Conservation (phyloP, 2,797 vertebrate species). For the Remorina albescens region DNA sequence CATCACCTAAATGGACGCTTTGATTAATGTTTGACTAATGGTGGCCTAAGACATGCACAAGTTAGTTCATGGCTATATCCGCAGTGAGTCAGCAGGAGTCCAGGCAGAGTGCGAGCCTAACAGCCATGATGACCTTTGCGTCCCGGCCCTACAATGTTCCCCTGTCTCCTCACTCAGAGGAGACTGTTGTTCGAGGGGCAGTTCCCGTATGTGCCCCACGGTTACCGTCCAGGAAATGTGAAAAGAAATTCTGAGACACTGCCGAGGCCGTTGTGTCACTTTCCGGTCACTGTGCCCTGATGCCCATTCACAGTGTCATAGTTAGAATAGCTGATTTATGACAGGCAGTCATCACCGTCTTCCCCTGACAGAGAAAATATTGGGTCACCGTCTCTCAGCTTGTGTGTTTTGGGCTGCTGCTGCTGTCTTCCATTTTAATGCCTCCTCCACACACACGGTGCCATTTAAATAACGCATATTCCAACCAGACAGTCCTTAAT, state of each 20-base stretch:
- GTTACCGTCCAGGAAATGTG: slow-evolving; percentile 76
- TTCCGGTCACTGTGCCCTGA: slow-evolving; percentile 59
- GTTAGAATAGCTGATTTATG: slow-evolving; percentile 49
- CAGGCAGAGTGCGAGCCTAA: slow-evolving; percentile 59
- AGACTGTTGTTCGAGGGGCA: slow-evolving; percentile 66
- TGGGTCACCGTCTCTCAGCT: slow-evolving; percentile 41
- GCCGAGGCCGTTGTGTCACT: slow-evolving; percentile 59
- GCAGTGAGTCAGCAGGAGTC: slow-evolving; percentile 75
- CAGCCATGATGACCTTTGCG: slow-evolving; percentile 68
- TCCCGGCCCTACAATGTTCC: slow-evolving; percentile 70
- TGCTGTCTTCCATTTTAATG: slow-evolving; percentile 9
- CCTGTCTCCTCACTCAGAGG: slow-evolving; percentile 72
- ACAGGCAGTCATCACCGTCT: slow-evolving; percentile 6
- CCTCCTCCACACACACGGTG: not conserved
- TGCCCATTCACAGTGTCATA: slow-evolving; percentile 25
- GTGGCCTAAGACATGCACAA: slow-evolving; percentile 39
- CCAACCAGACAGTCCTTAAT: slow-evolving; percentile 41
- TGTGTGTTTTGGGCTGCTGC: slow-evolving; percentile 21
- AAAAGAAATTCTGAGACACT: slow-evolving; percentile 56
- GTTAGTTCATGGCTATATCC: slow-evolving; percentile 54
- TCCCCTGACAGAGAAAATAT: slow-evolving; percentile 31
- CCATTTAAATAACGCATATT: slow-evolving; percentile 42
- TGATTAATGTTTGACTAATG: slow-evolving; percentile 85
- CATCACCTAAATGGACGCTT: slow-evolving; percentile 44
- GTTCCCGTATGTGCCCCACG: slow-evolving; percentile 68